A percentile compares a stretch with the other conserved stretches of the same genome.
Evolutionary conservation across 2,113 vertebrate species (phyloP).

Genomic region (Dipodomys ordii): DNA sequence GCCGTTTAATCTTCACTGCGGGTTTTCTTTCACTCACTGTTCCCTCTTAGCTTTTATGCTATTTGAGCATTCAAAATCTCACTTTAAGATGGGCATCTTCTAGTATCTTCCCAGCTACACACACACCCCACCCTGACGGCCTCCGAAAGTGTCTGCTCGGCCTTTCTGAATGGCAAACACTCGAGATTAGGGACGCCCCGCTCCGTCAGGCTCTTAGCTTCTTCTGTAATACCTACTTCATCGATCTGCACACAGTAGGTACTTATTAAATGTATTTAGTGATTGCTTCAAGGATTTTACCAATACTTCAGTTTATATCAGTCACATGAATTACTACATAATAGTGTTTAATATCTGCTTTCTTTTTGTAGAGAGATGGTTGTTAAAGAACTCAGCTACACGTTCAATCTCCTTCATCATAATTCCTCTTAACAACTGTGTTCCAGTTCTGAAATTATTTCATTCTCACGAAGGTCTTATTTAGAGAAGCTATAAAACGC

Average conservation of each 20-base stretch:
- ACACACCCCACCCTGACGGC: neutral
- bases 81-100: constrained; percentile 46
- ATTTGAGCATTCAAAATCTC: neutral
- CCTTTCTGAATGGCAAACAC: constrained; percentile 33
- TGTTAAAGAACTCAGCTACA: constrained; percentile 57
- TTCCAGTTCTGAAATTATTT: constrained; percentile 67
- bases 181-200: constrained; percentile 1
- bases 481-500: constrained; percentile 67
- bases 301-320: constrained; percentile 53
- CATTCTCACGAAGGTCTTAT: constrained; percentile 73
- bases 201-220: constrained; percentile 40
- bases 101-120: neutral
- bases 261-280: constrained; percentile 58
- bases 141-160: neutral
- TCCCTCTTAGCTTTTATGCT: neutral
- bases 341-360: constrained; percentile 53
- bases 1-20: neutral
- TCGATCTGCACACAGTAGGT: constrained; percentile 67
- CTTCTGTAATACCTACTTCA: constrained; percentile 52
- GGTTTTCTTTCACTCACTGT: neutral
- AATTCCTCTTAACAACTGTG: constrained; percentile 70
- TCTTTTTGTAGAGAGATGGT: constrained; percentile 11
- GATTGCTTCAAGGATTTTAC: constrained; percentile 55
- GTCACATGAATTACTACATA: constrained; percentile 46
- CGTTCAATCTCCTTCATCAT: constrained; percentile 65